These are phyloP conservation scores for Rallus crepitans DNA, from an alignment of 2,797 vertebrate genomes.

Conservation along the genomic window DNA sequence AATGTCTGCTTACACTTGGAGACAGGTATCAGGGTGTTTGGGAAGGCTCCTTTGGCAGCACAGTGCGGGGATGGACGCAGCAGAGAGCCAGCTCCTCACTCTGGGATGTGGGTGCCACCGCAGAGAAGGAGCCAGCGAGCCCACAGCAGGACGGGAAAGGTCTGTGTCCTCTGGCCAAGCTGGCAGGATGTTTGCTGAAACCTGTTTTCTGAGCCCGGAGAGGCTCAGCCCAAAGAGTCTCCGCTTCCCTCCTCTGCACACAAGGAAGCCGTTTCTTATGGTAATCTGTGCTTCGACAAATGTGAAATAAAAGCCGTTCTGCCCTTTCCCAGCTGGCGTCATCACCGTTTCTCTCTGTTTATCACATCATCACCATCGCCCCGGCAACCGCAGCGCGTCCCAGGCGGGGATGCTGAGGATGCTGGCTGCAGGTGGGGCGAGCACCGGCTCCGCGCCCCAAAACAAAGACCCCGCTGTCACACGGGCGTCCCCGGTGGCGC, in stretches of 20 bases:
- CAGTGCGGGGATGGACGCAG: no score
- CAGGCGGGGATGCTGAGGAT: neutral
- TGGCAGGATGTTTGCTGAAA: neutral
- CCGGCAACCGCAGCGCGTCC: neutral
- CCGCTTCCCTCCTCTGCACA: neutral
- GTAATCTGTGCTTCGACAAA: constrained; percentile 57
- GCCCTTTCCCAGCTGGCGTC: constrained; percentile 45
- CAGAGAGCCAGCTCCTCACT: no score
- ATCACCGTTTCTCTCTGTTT: constrained; percentile 41
- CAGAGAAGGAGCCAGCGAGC: no score
- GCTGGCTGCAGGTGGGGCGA: neutral
- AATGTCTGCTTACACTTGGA: no score
- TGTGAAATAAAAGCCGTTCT: constrained; percentile 38
- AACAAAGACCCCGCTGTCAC: neutral
- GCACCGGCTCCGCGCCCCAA: fast-evolving
- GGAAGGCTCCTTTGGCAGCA: no score
- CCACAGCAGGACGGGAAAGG: no score
- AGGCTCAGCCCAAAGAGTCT: neutral
- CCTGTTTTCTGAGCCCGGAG: neutral
- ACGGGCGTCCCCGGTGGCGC: neutral
- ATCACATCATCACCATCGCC: constrained; percentile 27
- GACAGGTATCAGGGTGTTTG: no score
- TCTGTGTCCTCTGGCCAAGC: no score
- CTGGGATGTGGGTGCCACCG: no score
- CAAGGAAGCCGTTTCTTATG: constrained; percentile 23